Evolutionary conservation across 2,113 vertebrate genomes (phyloP), one percentile per base, ranked within the genome.

Genomic region (Oncorhynchus clarkii): DNA sequence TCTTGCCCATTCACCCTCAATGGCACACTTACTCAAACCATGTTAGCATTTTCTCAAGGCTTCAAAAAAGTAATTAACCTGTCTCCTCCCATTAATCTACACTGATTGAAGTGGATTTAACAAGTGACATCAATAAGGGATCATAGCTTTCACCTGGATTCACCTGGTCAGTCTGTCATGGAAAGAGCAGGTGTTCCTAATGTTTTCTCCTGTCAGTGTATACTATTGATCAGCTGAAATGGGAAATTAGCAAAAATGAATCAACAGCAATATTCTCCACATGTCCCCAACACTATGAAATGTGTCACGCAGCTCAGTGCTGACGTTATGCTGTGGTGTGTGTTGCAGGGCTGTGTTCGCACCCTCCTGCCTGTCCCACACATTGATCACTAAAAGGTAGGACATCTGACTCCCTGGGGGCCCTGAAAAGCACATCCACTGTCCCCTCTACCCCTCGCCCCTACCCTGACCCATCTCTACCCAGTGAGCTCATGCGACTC

Each of bases 301-400:
- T n/a, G 11, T 3, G n/a, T 69, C 31, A 31, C 65, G 64, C 14
- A 64, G 18, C 24, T 12, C 6, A 45, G 20, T 57, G 8, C 48
- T 74, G 20, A 26, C 57, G 22, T 62, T 13, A 24, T n/a, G 1
- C 31, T 78, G 51, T 72, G 13, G 34, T 7, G 5, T 81, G 26
- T 80, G 0, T 72, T 88, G 67, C 76, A 95, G 95, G 76, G 94
- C 93, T 16, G 93, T 94, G 34, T 95, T 95, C 74, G 94, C 94
- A 27, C 94, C 94, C 0, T 95, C 94, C 20, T 95, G 95, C 83
- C 88, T 95, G 73, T 93, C 95, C 74, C 95, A 95, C 88, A 94
- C 90, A 59, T 54, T 92, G 79, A 93, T 95, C 71, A 94, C 92
- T 57, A 94, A 87, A 90, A 94, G 94, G 95, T 95, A 87, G 75